Evolutionary conservation across 2,113 vertebrate genomes (phyloP).

Genomic region (Sylvilagus bachmani): DNA sequence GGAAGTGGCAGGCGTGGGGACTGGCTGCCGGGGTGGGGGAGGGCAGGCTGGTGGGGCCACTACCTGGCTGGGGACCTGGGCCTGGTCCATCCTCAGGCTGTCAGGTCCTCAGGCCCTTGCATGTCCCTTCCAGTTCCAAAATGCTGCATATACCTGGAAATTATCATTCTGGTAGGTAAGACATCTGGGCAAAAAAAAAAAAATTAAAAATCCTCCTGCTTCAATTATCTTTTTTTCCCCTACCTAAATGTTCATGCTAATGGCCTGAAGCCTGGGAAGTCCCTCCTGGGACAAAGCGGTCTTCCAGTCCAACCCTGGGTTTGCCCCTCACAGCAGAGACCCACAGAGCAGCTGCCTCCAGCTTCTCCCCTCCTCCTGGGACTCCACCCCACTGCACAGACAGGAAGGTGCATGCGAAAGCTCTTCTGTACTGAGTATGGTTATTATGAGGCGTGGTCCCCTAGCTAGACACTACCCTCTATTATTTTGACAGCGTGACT

Average conservation of each 20-base stretch:
- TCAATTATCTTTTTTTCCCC: not conserved
- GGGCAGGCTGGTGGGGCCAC: not conserved
- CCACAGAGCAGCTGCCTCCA: not conserved
- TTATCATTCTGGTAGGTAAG: not conserved
- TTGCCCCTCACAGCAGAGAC: not conserved
- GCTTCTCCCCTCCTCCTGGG: not conserved
- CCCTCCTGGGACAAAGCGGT: constrained; percentile 15
- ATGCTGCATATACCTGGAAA: not conserved
- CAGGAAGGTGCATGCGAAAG: constrained; percentile 41
- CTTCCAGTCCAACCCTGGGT: constrained; percentile 19
- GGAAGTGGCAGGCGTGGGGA: not conserved
- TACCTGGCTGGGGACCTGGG: not conserved
- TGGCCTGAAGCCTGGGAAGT: not conserved
- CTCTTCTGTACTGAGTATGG: constrained; percentile 47
- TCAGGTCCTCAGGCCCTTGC: not conserved
- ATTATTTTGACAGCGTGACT: constrained; percentile 83
- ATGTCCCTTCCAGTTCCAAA: not conserved
- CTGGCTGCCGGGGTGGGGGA: not conserved
- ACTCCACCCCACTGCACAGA: constrained; percentile 31
- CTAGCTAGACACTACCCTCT: constrained; percentile 74
- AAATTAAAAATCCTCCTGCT: not conserved
- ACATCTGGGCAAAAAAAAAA: not conserved
- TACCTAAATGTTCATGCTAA: not conserved
- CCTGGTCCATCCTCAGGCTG: not conserved
- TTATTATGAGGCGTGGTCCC: constrained; percentile 79